phyloP scores from a whole-genome alignment of 1,140 invertebrate genomes.

The Antheraea pernyi region DNA sequence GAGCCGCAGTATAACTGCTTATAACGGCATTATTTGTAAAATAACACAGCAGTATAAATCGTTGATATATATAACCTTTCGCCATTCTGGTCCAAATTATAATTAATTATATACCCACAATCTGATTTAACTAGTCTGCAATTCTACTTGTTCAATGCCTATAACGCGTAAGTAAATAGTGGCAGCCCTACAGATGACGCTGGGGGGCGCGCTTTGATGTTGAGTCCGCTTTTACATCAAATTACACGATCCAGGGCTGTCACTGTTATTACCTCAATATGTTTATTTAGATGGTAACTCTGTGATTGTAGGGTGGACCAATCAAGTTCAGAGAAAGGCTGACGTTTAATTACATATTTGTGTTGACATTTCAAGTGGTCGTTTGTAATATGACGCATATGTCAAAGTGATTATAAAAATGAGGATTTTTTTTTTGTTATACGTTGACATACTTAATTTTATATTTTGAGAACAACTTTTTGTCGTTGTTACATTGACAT shows the following conservation, averaged over 20 bases:
- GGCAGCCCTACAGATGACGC: conserved; percentile 40
- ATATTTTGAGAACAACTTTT: too few relatives aligned
- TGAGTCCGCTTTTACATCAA: conserved; percentile 39
- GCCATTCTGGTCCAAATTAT: too few relatives aligned
- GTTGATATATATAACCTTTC: too few relatives aligned
- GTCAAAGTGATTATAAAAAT: too few relatives aligned
- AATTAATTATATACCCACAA: background rate
- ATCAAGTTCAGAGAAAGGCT: conserved; percentile 6
- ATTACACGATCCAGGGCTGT: conserved; percentile 44
- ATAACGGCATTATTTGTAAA: too few relatives aligned
- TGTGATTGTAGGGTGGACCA: conserved; percentile 34
- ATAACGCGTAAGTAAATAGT: conserved; percentile 19
- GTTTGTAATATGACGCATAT: too few relatives aligned
- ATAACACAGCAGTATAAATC: too few relatives aligned
- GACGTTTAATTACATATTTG: conserved; percentile 43
- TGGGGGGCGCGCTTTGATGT: conserved; percentile 39
- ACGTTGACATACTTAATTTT: too few relatives aligned
- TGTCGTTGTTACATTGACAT: too few relatives aligned
- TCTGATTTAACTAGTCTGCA: background rate
- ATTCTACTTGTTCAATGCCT: background rate
- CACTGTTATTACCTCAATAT: conserved; percentile 51
- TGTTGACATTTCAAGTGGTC: background rate
- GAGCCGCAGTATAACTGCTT: too few relatives aligned
- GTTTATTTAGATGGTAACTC: conserved; percentile 35
- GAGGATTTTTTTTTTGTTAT: too few relatives aligned